Conservation (phyloP, 2,113 vertebrate species). For the Scomber colias region DNA sequence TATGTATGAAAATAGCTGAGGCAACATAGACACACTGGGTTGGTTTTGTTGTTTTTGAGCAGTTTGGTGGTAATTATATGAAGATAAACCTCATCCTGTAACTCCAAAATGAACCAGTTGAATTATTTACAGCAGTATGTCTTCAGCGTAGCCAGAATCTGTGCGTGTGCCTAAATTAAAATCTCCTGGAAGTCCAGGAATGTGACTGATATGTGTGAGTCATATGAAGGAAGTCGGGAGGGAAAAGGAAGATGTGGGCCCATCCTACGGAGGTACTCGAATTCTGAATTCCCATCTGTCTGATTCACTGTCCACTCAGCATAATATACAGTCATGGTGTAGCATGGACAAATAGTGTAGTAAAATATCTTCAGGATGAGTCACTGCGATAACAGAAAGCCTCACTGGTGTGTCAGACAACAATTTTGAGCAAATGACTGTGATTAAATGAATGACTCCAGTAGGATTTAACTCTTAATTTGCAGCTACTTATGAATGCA, state of each 20-base stretch:
- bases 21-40: background rate
- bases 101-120: background rate
- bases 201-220: conserved; percentile 66
- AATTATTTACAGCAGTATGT: conserved; percentile 21
- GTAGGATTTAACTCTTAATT: conserved; percentile 1
- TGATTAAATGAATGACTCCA: background rate
- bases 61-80: background rate
- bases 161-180: conserved; percentile 40
- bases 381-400: conserved; percentile 46
- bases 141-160: conserved; percentile 28
- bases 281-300: conserved; percentile 49
- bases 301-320: conserved; percentile 80
- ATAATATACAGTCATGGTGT: conserved; percentile 35
- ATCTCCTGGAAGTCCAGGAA: conserved; percentile 64
- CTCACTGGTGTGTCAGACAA: conserved; percentile 39
- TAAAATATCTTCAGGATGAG: conserved; percentile 56
- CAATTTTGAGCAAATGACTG: conserved; percentile 47
- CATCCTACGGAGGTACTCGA: conserved; percentile 28
- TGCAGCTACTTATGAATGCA: background rate
- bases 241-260: conserved; percentile 50
- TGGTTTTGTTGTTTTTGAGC: background rate
- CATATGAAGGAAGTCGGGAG: conserved; percentile 60
- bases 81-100: background rate
- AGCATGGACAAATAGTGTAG: conserved; percentile 18
- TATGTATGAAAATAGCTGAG: too few relatives aligned